Percentiles rank a stretch among this genome's conserved stretches.
Evolutionary conservation across 1,140 invertebrate species (phyloP).

Genomic region (Musca domestica): DNA sequence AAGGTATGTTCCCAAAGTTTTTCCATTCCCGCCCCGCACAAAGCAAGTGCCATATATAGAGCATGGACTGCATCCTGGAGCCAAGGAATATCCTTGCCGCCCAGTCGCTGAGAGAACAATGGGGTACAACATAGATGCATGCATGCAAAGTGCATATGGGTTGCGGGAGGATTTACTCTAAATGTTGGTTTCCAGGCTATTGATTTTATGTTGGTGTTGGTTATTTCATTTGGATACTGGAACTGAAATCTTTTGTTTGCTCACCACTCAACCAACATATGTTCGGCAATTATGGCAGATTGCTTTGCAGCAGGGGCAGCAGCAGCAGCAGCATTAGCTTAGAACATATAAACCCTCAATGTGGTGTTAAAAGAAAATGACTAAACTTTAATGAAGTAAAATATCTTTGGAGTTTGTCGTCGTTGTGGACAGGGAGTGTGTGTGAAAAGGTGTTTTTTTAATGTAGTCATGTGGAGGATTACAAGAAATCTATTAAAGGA

Average conservation of each 20-base stretch:
- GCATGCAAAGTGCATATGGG: no score
- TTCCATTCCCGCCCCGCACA: no score
- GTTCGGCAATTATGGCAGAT: not conserved
- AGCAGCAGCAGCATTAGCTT: not conserved
- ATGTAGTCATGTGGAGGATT: no score
- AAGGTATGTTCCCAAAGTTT: not conserved
- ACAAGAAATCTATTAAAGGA: no score
- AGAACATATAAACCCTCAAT: not conserved
- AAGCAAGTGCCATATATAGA: not conserved
- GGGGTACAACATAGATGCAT: no score
- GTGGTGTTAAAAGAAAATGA: conserved; percentile 12
- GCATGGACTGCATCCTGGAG: not conserved
- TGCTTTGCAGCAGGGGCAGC: not conserved
- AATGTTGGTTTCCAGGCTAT: no score
- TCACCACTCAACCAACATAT: not conserved
- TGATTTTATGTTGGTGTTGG: no score
- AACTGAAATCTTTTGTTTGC: not conserved
- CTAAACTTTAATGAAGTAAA: conserved; percentile 1
- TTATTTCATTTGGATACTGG: not conserved
- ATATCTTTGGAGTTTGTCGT: not conserved
- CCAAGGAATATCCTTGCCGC: not conserved
- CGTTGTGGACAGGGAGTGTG: not conserved
- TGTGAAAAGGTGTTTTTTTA: no score
- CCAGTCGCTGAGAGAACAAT: no score
- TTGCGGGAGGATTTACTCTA: no score